Evolutionary conservation across 1,140 invertebrate genomes (phyloP), one percentile per base, ranked within the genome.

Genomic region (Magallana gigas): DNA sequence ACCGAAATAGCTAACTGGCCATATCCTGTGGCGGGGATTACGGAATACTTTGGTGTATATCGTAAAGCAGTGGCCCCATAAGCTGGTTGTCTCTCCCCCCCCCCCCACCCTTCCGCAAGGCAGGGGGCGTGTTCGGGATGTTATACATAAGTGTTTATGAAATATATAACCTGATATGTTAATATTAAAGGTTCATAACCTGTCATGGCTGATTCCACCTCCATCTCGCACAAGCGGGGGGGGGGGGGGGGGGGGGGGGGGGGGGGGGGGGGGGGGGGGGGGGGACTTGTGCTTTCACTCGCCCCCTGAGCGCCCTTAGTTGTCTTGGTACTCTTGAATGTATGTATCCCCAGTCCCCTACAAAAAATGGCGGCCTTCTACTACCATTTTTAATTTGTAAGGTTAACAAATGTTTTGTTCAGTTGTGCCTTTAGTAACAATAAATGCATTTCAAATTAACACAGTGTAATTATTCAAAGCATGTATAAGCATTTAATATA

Each of bases 161-260:
- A 18, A 48, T 48, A 8, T 68, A 68, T 9, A 8, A 29, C 8
- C n/a, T 9, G 8, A 2, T 60, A 8, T n/a, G 64, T 16, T n/a
- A 68, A 68, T 8, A 68, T 18, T 18, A 16, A 18, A 7, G 64
- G 64, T 68, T 9, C 64, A 68, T 68, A 18, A n/a, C 64, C n/a
- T 68, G 64, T 18, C 16, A 18, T 68, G 64, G 64, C 64, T 68
- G n/a, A 18, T 18, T 68, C n/a, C 64, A 68, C 64, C 64, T 68
- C 64, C 64, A 68, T 1, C 64, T 68, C 64, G 64, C n/a, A 16
- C 64, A 68, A 18, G 0, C 6, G 16, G 64, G 64, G n/a, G 18
- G 1, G 8, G 64, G 16, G 0, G 16, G 8, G 64, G 1, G 0
- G 16, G 8, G 64, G n/a, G 64, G 16, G 64, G 64, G n/a, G 64